These are phyloP conservation scores for Apamea epomidion DNA, from an alignment of 2,888 invertebrate genomes.

Conservation along the genomic window DNA sequence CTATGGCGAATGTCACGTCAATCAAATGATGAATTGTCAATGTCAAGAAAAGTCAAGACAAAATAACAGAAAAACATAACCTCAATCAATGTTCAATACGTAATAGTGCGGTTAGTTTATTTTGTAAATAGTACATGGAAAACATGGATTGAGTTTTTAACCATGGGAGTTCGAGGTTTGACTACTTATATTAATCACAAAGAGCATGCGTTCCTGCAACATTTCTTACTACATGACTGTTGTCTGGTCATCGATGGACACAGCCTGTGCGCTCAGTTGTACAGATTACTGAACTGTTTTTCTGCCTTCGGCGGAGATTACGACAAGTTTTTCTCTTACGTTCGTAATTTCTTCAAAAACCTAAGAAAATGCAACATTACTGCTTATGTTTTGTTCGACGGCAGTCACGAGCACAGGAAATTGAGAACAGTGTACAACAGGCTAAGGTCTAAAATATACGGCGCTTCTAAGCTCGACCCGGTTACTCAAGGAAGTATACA, in stretches of 20 bases:
- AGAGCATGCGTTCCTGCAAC: conserved; percentile 91
- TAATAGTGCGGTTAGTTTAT: not conserved
- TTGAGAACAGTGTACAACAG: conserved; percentile 92
- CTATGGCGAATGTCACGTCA: not conserved
- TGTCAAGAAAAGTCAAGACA: not conserved
- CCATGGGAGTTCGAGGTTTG: conserved; percentile 96
- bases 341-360: conserved; percentile 92
- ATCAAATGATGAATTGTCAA: conserved; percentile 3
- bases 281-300: conserved; percentile 90
- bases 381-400: conserved; percentile 95
- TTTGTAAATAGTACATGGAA: conserved; percentile 2
- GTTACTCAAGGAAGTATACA: conserved; percentile 88
- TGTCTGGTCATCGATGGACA: conserved; percentile 95
- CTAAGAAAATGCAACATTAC: conserved; percentile 93
- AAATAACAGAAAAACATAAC: conserved; percentile 34
- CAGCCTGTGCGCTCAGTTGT: conserved; percentile 93
- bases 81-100: not conserved
- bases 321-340: conserved; percentile 92
- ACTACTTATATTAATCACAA: conserved; percentile 94
- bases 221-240: conserved; percentile 92
- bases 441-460: conserved; percentile 90
- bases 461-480: conserved; percentile 90
- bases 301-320: conserved; percentile 97
- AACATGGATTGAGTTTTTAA: conserved; percentile 30
- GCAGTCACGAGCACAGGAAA: conserved; percentile 94